Evolutionary conservation across 2,797 vertebrate species (phyloP), one percentile per base, ranked within the genome.

Genomic region (Triplophysa bombifrons): DNA sequence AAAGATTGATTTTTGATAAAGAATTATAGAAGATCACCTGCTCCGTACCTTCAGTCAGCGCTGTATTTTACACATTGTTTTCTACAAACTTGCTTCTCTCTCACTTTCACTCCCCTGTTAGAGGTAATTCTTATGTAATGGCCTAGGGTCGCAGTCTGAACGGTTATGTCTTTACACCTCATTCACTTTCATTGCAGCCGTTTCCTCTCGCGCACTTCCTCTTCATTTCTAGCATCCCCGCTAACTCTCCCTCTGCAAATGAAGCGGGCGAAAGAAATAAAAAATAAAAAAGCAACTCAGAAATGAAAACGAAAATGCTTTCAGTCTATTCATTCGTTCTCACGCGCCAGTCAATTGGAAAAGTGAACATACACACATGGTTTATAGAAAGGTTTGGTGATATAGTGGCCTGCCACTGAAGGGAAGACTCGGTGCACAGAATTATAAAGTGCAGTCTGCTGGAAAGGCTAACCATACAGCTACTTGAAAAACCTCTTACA

Each of bases 171-270:
- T 60, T 79, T 79, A 80, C 71, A 78, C 80, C 80, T 73, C 74
- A 83, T 83, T 76, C 75, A 22, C 74, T 82, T 82, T 83, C 74
- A 85, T 82, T 83, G 77, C 73, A 48, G 8, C 51, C 38, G 17
- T 80, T 83, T 83, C 66, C 17, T 20, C 22, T 65, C 46, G 16
- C n/a, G 50, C 58, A 74, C 68, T 70, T 74, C 76, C 74, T 72
- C 76, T 84, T 84, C 50, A 53, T 74, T 75, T 72, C 44, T 61
- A 46, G 27, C 46, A n/a, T 67, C 60, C 53, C 56, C 22, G n/a
- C 51, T 68, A 66, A 80, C 75, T 76, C 65, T 66, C 61, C 34
- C 17, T n/a, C 17, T 56, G 66, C 76, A 71, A 73, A 67, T 50
- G 78, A 80, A 73, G 61, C 71, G 56, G 10, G n/a, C 22, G 65